Conservation (phyloP, 2,888 invertebrate species). For the Tachina lurida region DNA sequence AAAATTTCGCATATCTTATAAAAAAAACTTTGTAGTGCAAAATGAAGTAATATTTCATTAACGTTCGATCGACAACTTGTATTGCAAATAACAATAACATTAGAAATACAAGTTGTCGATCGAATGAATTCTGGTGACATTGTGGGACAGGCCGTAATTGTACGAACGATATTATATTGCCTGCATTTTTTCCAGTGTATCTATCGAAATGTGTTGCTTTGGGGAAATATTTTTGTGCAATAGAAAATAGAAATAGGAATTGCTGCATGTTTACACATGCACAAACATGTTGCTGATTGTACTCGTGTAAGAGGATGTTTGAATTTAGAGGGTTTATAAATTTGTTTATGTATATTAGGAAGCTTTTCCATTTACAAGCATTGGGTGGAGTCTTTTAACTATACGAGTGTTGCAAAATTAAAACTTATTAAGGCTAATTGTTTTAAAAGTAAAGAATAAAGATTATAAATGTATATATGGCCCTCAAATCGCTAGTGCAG, state of each 20-base stretch:
- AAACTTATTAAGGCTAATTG: conserved; percentile 17
- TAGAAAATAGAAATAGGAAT: background rate
- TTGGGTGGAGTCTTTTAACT: conserved; percentile 61
- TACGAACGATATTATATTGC: no score
- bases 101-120: no score
- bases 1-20: no score
- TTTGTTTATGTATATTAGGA: conserved; percentile 6
- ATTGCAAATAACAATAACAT: no score
- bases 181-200: background rate
- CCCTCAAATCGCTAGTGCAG: no score
- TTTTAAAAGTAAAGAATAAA: background rate
- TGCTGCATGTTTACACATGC: conserved; percentile 10
- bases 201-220: background rate
- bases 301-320: background rate
- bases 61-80: no score
- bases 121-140: no score
- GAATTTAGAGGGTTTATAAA: background rate
- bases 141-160: no score
- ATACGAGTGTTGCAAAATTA: background rate
- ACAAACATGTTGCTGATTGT: background rate
- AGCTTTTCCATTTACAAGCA: conserved; percentile 51
- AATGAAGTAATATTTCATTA: no score
- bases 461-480: background rate
- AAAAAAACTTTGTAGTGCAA: no score
- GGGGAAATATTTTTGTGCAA: conserved; percentile 22